Conservation (phyloP, 2,797 vertebrate genomes). For the Sphenopsis melanotis region DNA sequence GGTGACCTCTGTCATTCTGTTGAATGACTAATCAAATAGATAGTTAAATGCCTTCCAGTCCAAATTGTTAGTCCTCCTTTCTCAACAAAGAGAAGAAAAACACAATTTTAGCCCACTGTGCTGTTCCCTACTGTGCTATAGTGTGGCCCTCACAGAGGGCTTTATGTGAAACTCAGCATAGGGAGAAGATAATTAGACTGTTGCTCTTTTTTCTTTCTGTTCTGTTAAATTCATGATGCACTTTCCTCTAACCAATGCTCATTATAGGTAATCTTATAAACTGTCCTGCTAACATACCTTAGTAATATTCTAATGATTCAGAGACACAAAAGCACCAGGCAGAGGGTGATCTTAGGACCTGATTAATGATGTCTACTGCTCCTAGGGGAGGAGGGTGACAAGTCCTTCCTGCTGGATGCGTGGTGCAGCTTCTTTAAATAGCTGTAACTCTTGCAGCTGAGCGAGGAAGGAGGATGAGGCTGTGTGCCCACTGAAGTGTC, state of each 20-base stretch:
- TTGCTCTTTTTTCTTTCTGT: conserved; percentile 1
- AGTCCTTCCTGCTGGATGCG: background rate
- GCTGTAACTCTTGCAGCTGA: background rate
- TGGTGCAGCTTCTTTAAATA: conserved; percentile 1
- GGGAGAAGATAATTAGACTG: conserved; percentile 45
- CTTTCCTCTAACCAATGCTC: background rate
- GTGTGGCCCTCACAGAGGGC: background rate
- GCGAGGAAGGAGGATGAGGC: background rate
- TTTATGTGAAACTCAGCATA: background rate
- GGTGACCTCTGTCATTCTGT: background rate
- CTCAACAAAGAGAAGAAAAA: conserved; percentile 41
- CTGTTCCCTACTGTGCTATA: conserved; percentile 39
- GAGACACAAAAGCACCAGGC: background rate
- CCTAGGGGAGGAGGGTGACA: background rate
- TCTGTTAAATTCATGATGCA: conserved; percentile 27
- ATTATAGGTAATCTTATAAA: conserved; percentile 36
- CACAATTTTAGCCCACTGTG: conserved; percentile 29
- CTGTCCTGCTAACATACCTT: background rate
- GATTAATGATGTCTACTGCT: background rate
- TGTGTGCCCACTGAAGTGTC: background rate
- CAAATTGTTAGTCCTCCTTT: conserved; percentile 3
- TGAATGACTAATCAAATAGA: conserved; percentile 42
- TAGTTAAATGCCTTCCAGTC: conserved; percentile 29
- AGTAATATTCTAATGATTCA: conserved; percentile 9
- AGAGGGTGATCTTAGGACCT: background rate